A percentile compares a stretch with the other conserved stretches of the same genome.
These are phyloP conservation scores for Tribolium madens DNA, from an alignment of 1,140 invertebrate species.

Conservation along the genomic window DNA sequence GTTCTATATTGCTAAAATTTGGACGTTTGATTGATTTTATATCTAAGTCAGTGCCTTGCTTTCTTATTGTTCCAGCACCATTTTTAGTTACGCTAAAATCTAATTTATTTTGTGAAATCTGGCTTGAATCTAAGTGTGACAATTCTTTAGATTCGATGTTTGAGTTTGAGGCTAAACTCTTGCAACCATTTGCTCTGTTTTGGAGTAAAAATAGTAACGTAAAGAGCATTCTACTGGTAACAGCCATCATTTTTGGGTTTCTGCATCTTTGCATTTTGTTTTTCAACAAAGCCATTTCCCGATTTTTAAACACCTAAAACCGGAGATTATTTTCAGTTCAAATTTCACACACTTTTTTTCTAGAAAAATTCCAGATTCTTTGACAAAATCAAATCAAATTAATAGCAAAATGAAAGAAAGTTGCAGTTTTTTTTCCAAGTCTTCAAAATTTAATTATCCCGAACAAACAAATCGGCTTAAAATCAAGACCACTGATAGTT, in stretches of 20 bases:
- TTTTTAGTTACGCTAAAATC: conserved; percentile 30
- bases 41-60: conserved; percentile 32
- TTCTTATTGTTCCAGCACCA: conserved; percentile 33
- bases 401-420: conserved; percentile 7
- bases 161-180: conserved; percentile 24
- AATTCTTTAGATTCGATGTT: conserved; percentile 22
- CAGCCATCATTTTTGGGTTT: conserved; percentile 30
- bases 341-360: conserved; percentile 1
- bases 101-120: conserved; percentile 12
- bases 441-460: too few relatives aligned
- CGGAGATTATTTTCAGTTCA: neutral
- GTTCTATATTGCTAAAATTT: conserved; percentile 57
- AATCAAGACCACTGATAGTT: neutral
- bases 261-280: neutral
- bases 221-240: conserved; percentile 40
- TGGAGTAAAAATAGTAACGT: conserved; percentile 41
- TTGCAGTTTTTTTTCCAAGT: neutral
- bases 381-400: neutral
- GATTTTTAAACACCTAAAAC: conserved; percentile 10
- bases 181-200: conserved; percentile 37
- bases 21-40: conserved; percentile 51
- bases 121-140: conserved; percentile 1
- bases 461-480: neutral
- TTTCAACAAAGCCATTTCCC: conserved; percentile 14
- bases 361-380: neutral